Base-by-base conservation (phyloP, 2,113 vertebrate species). In the Hyla sarda region DNA sequence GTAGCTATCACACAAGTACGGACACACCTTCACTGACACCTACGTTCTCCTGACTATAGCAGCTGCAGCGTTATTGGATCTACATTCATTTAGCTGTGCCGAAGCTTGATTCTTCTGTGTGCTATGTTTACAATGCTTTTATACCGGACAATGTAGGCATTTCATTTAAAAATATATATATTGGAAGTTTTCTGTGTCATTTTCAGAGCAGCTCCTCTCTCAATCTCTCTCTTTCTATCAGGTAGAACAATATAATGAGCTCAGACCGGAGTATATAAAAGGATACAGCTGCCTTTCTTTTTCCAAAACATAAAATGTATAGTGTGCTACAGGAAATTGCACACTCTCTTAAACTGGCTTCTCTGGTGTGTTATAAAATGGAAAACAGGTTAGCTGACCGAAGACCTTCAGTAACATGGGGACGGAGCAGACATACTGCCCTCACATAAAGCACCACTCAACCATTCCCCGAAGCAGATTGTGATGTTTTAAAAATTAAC, bases 291-390 rank as follows among this genome's bases (percentile, higher is more conserved):
- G 80, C 62, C 17, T 82, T 54, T n/a, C n/a, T n/a, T 41, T 69
- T 82, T 52, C 41, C 17, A 7, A 50, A 81, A 65, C 78, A 74
- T 75, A 65, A 84, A 75, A 65, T 65, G 54, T 41, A 84, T 76
- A 34, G 41, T 41, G 34, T 34, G 83, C 83, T 47, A 65, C 72
- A 84, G 72, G 83, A 84, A 84, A 84, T 84, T 84, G 54, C 72
- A 84, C 72, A 62, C 72, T 23, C 72, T 84, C 72, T 75, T 19
- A 84, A 84, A 84, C 34, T 19, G 50, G 69, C 52, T 56, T 74
- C 41, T 84, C 71, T 76, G 50, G 52, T 84, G 83, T 84, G 72
- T 60, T 25, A 60, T 83, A 83, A 75, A 74, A 84, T 45, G 41
- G 37, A 56, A 84, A 60, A 50, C 34, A 58, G 52, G 78, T 81